Conservation (phyloP, 2,797 vertebrate species). For the Myiotriccus ornatus region DNA sequence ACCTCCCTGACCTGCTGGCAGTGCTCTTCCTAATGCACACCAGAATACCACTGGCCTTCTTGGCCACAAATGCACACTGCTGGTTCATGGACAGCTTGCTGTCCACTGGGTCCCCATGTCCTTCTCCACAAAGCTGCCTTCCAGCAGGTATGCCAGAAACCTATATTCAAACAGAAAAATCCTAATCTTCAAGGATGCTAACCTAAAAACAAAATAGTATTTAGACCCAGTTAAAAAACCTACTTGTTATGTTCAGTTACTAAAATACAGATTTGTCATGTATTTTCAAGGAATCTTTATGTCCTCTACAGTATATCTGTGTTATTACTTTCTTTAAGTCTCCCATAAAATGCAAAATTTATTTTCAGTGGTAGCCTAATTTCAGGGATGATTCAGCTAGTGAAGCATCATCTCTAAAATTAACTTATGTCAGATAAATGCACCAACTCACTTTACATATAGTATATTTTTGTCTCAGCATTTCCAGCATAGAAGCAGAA, state of each 20-base stretch:
- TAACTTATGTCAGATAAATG: not conserved
- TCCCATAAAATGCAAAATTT: not conserved
- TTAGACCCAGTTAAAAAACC: not conserved
- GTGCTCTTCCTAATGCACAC: not conserved
- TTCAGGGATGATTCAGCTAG: not conserved
- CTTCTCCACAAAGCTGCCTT: not conserved
- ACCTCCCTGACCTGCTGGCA: not conserved
- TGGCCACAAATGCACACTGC: not conserved
- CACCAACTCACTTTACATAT: not conserved
- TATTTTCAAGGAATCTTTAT: not conserved
- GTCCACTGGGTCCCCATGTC: not conserved
- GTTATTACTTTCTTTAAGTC: not conserved
- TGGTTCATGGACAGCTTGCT: not conserved
- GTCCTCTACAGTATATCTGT: not conserved
- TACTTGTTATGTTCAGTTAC: not conserved
- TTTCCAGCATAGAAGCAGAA: constrained; percentile 27
- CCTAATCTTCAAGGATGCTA: not conserved
- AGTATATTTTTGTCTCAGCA: constrained; percentile 10
- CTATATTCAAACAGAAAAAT: not conserved
- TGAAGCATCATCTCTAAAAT: constrained; percentile 1
- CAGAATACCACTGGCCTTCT: not conserved
- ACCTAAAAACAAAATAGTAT: not conserved
- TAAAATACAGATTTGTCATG: not conserved
- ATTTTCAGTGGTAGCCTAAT: not conserved
- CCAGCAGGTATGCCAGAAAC: not conserved